Percentiles rank a stretch among this genome's conserved stretches.
Conservation (phyloP, 2,888 invertebrate genomes). For the Aplocera efformata region DNA sequence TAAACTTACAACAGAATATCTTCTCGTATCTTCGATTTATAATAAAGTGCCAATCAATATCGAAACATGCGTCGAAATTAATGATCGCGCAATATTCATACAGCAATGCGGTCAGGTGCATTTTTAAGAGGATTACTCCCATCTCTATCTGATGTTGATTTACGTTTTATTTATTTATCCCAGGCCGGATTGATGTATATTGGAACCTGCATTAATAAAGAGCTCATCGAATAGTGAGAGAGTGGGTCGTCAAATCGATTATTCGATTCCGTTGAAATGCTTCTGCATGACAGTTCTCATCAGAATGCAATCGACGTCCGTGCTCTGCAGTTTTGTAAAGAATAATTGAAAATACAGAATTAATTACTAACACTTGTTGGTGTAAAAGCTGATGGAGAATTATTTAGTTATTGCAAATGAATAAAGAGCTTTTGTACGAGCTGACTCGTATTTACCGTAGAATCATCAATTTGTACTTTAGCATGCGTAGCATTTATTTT, state of each 20-base stretch:
- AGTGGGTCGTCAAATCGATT: conserved; percentile 14
- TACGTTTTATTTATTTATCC: conserved; percentile 27
- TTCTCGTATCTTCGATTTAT: too few species aligned
- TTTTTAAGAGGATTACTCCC: conserved; percentile 31
- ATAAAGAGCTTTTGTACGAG: too few species aligned
- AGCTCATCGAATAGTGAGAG: conserved; percentile 9
- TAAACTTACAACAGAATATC: too few species aligned
- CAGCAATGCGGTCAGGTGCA: conserved; percentile 31
- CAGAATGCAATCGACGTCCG: not conserved
- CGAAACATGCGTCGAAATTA: conserved; percentile 44
- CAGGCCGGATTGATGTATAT: conserved; percentile 20
- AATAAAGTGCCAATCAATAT: too few species aligned
- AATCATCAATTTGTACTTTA: too few species aligned
- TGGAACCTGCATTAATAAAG: conserved; percentile 25
- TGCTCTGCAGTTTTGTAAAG: too few species aligned
- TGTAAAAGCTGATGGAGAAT: too few species aligned
- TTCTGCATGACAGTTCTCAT: conserved; percentile 10
- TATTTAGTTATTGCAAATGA: too few species aligned
- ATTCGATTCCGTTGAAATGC: conserved; percentile 8
- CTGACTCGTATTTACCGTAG: too few species aligned
- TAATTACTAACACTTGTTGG: too few species aligned
- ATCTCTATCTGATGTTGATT: conserved; percentile 21
- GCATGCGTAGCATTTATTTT: too few species aligned
- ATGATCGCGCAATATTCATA: conserved; percentile 45
- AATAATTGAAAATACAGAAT: too few species aligned